phyloP scores from a whole-genome alignment of 2,113 vertebrate genomes.

The Zosterops lateralis region DNA sequence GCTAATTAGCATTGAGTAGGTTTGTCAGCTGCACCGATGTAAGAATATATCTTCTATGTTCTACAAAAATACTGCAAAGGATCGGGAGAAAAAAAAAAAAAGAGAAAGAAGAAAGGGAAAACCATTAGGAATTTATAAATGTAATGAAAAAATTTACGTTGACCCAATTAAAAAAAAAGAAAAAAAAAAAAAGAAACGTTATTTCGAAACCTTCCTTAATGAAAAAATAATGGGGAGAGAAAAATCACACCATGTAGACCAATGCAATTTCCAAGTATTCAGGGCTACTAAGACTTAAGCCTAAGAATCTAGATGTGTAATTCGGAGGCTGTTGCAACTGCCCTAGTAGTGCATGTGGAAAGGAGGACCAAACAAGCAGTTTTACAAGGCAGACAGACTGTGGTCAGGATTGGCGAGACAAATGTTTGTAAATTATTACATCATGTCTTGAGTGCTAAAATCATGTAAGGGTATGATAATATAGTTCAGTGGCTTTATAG shows the following conservation, averaged over 20 bases:
- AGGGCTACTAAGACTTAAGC: not conserved
- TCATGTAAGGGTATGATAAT: not conserved
- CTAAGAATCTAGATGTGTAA: not conserved
- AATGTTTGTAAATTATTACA: not conserved
- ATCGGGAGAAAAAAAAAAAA: not conserved
- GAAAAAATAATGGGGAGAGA: not conserved
- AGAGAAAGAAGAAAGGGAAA: not conserved
- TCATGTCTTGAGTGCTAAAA: not conserved
- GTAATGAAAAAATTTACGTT: not conserved
- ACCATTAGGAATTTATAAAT: not conserved
- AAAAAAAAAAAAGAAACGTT: not conserved
- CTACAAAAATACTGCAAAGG: not conserved
- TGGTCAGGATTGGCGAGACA: not conserved
- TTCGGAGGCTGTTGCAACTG: not conserved
- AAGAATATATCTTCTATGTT: not conserved
- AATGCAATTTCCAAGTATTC: not conserved
- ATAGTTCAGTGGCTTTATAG: not conserved
- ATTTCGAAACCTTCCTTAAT: not conserved
- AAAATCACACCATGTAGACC: not conserved
- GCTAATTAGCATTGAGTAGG: not conserved
- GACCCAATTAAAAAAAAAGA: accelerated
- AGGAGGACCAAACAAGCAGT: not conserved
- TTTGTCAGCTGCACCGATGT: not conserved
- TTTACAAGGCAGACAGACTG: not conserved
- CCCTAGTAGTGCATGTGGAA: not conserved